Evolutionary conservation across 1,140 invertebrate genomes (phyloP).

Genomic region (Propsilocerus akamusi): DNA sequence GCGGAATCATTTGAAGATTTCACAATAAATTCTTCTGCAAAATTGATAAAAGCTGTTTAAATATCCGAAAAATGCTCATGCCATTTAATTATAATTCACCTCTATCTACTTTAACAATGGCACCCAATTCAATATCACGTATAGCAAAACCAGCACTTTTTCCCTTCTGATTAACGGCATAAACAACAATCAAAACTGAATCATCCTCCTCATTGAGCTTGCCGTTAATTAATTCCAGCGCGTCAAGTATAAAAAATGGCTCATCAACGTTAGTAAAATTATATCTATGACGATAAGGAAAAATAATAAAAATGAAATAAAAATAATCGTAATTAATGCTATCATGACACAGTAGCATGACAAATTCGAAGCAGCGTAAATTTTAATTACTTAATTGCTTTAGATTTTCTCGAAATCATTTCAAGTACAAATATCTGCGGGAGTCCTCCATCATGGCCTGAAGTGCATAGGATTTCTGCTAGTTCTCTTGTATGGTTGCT

Average conservation of each 20-base stretch:
- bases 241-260: conserved; percentile 20
- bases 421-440: not conserved
- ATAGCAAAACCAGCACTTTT: not conserved
- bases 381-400: conserved; percentile 1
- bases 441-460: not conserved
- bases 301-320: not conserved
- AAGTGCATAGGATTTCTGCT: not conserved
- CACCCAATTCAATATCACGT: not conserved
- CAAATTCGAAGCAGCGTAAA: not conserved
- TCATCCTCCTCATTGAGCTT: conserved; percentile 23
- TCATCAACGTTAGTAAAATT: conserved; percentile 22
- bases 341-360: not conserved
- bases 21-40: not conserved
- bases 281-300: conserved; percentile 13
- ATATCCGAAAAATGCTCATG: not conserved
- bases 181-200: conserved; percentile 19
- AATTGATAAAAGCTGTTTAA: not conserved
- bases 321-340: not conserved
- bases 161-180: conserved; percentile 12
- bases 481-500: not conserved
- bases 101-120: not conserved
- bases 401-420: not conserved
- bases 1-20: not conserved
- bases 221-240: conserved; percentile 20
- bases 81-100: not conserved